Base-by-base conservation (phyloP, 2,797 vertebrate genomes). In the Neostethus bicornis region DNA sequence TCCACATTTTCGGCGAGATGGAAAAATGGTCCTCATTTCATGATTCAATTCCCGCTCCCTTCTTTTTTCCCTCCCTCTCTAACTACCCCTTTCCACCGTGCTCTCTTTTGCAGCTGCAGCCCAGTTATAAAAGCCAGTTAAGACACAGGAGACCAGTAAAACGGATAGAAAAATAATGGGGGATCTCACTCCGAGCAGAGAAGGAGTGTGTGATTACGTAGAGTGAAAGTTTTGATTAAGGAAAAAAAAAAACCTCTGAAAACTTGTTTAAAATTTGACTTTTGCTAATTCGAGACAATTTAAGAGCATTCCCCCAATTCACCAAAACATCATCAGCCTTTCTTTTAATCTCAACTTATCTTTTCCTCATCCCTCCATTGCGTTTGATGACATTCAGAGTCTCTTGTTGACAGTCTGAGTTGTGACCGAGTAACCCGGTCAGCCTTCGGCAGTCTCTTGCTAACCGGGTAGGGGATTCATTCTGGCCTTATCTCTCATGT, bases 21-120 rank as follows among this genome's bases (percentile, higher is more conserved):
- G 85, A 90, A 90, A 91, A 88, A 87, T 88, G 89, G 79, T 88
- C 77, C 86, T 90, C 87, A 84, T 91, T 91, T 92, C 86, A 90
- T 87, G 88, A 91, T 88, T 91, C 81, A 88, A 59, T 85, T 87
- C 86, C 83, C 46, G 34, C 79, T 74, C 84, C 80, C 80, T 75
- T 69, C 80, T 66, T 66, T 47, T 60, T 66, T 17, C 69, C 69
- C 75, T 75, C 83, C 70, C 66, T 71, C 63, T 55, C 63, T 74
- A 76, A 80, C 75, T 73, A 73, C 71, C 84, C 65, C 70, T 70
- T 66, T 75, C 75, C 17, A 57, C 69, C 61, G 44, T 61, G 31
- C 69, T 69, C 78, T 60, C 48, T 75, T 80, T 61, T 61, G 79
- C 85, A 87, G 87, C 89, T 87, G 85, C 77, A 80, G 72, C 53